Evolutionary conservation across 2,888 invertebrate species (phyloP).

Genomic region (Cephus nigrinus): DNA sequence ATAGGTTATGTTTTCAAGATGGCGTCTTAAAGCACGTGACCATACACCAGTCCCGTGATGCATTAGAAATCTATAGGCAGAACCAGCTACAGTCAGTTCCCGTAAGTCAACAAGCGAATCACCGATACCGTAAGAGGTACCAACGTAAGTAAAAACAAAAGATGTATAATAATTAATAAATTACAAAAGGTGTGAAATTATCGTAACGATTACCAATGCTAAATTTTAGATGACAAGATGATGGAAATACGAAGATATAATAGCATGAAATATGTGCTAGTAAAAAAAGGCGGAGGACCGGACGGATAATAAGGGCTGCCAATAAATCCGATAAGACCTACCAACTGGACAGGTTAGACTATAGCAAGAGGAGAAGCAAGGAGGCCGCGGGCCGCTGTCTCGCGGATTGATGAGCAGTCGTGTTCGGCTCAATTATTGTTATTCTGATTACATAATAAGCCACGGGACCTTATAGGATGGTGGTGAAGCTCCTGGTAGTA

Average conservation of each 20-base stretch:
- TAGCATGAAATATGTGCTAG: neutral
- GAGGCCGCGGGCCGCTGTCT: slow-evolving; percentile 50
- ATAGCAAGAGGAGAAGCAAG: neutral
- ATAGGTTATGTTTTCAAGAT: neutral
- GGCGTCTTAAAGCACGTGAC: neutral
- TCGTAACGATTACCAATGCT: neutral
- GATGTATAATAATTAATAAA: neutral
- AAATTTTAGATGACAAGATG: neutral
- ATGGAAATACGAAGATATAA: slow-evolving; percentile 6
- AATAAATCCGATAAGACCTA: neutral
- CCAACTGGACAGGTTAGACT: neutral
- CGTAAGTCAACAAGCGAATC: neutral
- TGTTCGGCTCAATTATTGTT: slow-evolving; percentile 59
- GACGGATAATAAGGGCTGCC: neutral
- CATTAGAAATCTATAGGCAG: neutral
- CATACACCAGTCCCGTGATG: neutral
- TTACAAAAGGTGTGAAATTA: neutral
- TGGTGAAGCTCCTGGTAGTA: neutral
- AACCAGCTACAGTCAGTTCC: neutral
- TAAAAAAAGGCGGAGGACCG: slow-evolving; percentile 9
- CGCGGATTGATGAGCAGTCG: slow-evolving; percentile 59
- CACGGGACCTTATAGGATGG: neutral
- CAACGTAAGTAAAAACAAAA: neutral
- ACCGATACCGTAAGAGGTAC: neutral
- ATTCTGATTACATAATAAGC: slow-evolving; percentile 57